Conservation (phyloP, 2,113 vertebrate species). For the Phylloscopus trochiloides region DNA sequence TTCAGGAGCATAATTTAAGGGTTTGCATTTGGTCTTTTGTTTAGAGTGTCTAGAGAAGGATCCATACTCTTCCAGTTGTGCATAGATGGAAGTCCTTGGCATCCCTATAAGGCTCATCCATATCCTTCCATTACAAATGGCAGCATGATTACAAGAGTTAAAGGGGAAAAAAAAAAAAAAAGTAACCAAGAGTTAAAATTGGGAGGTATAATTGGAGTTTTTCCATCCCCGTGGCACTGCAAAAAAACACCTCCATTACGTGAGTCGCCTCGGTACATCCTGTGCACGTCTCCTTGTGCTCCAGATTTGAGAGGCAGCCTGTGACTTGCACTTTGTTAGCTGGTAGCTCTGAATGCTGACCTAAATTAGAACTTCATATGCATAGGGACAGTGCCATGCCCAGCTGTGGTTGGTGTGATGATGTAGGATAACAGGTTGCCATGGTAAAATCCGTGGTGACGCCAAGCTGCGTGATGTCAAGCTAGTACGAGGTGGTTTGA, state of each 20-base stretch:
- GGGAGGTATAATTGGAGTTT: not conserved
- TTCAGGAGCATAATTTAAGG: not conserved
- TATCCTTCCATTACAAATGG: not conserved
- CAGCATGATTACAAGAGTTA: not conserved
- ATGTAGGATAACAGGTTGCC: slow-evolving; percentile 68
- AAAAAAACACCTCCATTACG: not conserved
- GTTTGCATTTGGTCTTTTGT: not conserved
- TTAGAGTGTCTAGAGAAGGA: not conserved
- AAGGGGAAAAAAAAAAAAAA: not conserved
- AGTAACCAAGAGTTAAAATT: not conserved
- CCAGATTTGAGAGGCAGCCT: not conserved
- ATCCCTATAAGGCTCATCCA: not conserved
- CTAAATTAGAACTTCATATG: slow-evolving; percentile 74
- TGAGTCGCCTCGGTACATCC: not conserved
- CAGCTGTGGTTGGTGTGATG: not conserved
- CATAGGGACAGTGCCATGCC: slow-evolving; percentile 28
- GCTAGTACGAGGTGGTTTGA: not conserved
- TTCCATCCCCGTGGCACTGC: not conserved
- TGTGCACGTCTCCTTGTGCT: not conserved
- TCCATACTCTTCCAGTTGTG: not conserved
- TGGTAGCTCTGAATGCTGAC: slow-evolving; percentile 5
- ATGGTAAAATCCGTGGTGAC: slow-evolving; percentile 53
- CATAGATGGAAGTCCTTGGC: rapidly evolving
- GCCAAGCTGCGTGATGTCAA: slow-evolving; percentile 28
- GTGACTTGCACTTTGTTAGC: not conserved